Conservation (phyloP, 37 sponge, comb jelly and placozoan species). For the Halichondria panicea region DNA sequence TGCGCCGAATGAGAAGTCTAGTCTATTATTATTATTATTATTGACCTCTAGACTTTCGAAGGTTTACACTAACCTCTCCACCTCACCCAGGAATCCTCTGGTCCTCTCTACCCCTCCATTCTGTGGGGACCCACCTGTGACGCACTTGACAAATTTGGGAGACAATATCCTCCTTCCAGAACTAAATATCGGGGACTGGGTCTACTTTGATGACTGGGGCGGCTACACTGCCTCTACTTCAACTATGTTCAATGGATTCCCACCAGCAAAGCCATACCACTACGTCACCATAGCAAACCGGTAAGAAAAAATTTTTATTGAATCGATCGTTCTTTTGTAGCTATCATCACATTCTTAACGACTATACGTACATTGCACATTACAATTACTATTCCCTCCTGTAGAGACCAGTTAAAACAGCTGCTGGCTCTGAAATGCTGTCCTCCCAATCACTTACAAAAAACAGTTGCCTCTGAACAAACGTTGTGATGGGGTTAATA, state of each 20-base stretch:
- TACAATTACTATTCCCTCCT: too few species aligned
- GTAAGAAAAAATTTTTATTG: too few species aligned
- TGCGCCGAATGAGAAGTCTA: too few species aligned
- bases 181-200: constrained; percentile 81
- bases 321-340: too few species aligned
- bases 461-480: too few species aligned
- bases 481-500: too few species aligned
- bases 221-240: constrained; percentile 79
- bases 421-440: too few species aligned
- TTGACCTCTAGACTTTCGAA: too few species aligned
- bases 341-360: too few species aligned
- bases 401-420: too few species aligned
- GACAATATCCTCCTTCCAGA: constrained; percentile 58
- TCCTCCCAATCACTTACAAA: too few species aligned
- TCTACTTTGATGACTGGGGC: constrained; percentile 91
- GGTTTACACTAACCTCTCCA: background rate
- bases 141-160: constrained; percentile 73
- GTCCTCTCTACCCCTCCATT: constrained; percentile 18
- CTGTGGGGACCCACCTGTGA: constrained; percentile 96
- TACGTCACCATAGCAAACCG: constrained; percentile 34
- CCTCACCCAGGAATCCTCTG: background rate
- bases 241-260: constrained; percentile 85
- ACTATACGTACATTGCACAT: too few species aligned
- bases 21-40: background rate
- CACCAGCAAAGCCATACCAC: constrained; percentile 66